A percentile compares a stretch with the other conserved stretches of the same genome.
Conservation (phyloP, 2,797 vertebrate genomes). For the Phalanger gymnotis region DNA sequence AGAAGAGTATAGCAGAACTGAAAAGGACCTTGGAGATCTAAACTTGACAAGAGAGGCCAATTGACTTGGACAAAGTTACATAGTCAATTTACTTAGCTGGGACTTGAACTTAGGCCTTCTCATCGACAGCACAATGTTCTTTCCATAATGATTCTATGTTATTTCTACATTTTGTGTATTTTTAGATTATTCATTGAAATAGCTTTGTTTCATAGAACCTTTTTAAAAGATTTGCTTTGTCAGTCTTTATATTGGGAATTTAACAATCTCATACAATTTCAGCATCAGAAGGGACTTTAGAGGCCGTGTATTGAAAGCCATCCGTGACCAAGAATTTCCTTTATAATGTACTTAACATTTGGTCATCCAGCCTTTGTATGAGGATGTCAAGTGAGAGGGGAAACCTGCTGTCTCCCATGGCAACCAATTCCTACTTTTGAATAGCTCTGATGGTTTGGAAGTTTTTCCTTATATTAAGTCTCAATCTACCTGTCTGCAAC, state of each 20-base stretch:
- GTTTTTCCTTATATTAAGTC: background rate
- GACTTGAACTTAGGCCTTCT: background rate
- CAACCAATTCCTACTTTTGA: background rate
- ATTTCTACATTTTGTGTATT: background rate
- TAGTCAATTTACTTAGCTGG: background rate
- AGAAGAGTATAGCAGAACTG: background rate
- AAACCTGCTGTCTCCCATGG: background rate
- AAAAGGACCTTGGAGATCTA: background rate
- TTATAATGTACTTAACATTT: background rate
- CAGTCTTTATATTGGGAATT: background rate
- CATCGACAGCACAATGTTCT: background rate
- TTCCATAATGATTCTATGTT: background rate
- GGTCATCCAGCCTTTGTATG: background rate
- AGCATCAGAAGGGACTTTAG: background rate
- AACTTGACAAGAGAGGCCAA: background rate
- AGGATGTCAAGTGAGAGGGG: background rate
- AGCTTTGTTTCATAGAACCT: background rate
- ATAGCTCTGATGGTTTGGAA: background rate
- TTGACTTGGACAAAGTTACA: background rate
- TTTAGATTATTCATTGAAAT: background rate
- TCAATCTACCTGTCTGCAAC: background rate
- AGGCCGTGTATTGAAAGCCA: background rate
- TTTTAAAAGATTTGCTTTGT: background rate
- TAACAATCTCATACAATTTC: background rate
- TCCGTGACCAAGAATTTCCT: background rate